Percentiles rank a stretch among this genome's conserved stretches.
These are phyloP conservation scores for Drosophila macrospina DNA, from an alignment of 2,888 invertebrate genomes.

Conservation along the genomic window DNA sequence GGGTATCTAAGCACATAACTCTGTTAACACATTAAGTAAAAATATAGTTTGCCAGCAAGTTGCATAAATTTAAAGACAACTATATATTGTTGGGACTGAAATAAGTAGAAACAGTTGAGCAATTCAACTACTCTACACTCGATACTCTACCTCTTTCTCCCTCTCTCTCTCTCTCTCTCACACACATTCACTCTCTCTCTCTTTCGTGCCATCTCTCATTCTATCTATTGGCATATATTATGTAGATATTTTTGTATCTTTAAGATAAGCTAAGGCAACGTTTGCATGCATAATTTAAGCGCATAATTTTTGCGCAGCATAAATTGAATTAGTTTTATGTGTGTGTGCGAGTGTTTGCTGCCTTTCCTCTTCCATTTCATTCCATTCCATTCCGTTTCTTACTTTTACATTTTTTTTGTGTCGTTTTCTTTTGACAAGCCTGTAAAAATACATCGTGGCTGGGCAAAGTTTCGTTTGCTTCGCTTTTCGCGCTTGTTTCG, in stretches of 20 bases:
- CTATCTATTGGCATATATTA: slow-evolving; percentile 36
- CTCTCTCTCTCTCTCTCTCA: no score
- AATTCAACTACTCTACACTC: no score
- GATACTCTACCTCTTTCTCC: no score
- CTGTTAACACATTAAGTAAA: not conserved
- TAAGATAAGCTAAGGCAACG: slow-evolving; percentile 49
- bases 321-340: slow-evolving; percentile 57
- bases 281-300: slow-evolving; percentile 62
- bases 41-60: not conserved
- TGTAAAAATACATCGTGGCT: slow-evolving; percentile 10
- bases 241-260: slow-evolving; percentile 48
- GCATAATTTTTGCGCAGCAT: slow-evolving; percentile 54
- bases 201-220: not conserved
- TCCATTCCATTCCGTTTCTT: not conserved
- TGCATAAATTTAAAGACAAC: slow-evolving; percentile 5
- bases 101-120: not conserved
- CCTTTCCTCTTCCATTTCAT: no score
- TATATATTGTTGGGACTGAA: not conserved
- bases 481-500: slow-evolving; percentile 11
- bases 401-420: not conserved
- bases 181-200: not conserved
- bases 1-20: no score
- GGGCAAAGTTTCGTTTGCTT: slow-evolving; percentile 8
- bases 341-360: not conserved
- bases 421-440: slow-evolving; percentile 6